phyloP scores from a whole-genome alignment of 2,797 vertebrate genomes.

The Neosilurus hyrtlii region DNA sequence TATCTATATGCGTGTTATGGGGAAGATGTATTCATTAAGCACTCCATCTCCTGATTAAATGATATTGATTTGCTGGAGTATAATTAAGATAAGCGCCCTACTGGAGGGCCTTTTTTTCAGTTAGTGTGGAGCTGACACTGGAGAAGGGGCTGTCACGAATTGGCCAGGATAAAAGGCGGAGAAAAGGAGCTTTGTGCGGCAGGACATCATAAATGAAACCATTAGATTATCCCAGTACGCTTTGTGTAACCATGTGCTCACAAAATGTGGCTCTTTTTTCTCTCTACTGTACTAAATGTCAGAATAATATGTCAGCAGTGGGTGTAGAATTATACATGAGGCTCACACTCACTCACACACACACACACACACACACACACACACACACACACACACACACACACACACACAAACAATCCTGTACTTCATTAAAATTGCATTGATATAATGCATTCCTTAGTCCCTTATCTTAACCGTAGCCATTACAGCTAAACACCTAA shows the following conservation, averaged over 20 bases:
- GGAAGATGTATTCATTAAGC: constrained; percentile 77
- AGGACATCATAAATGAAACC: constrained; percentile 35
- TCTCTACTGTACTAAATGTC: background rate
- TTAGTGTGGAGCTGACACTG: constrained; percentile 33
- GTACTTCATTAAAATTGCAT: no score
- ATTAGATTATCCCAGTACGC: constrained; percentile 23
- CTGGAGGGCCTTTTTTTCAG: constrained; percentile 45
- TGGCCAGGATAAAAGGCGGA: constrained; percentile 41
- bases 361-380: background rate
- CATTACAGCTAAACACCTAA: no score
- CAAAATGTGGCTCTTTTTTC: background rate
- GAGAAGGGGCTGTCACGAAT: constrained; percentile 39
- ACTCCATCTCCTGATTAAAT: constrained; percentile 77
- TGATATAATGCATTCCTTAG: no score
- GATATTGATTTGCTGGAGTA: constrained; percentile 70
- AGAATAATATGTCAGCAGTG: constrained; percentile 2
- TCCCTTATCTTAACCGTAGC: no score
- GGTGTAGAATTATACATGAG: background rate
- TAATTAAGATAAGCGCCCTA: constrained; percentile 75
- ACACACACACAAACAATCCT: no score
- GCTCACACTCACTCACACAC: background rate
- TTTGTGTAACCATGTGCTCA: background rate
- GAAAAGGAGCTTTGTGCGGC: background rate
- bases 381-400: background rate
- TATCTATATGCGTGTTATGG: constrained; percentile 74